phyloP scores from a whole-genome alignment of 2,888 invertebrate genomes.

The Microchrysa polita region DNA sequence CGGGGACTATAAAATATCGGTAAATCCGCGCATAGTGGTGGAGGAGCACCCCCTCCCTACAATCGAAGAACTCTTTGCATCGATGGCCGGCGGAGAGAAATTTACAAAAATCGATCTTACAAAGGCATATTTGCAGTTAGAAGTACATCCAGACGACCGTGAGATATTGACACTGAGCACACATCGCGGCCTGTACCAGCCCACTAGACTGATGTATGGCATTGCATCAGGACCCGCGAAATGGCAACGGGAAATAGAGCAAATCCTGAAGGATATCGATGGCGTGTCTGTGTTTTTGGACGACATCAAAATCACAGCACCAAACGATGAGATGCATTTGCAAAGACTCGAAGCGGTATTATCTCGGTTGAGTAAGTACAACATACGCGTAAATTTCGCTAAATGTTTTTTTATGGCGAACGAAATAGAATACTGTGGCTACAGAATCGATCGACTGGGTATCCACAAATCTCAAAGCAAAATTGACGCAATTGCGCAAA shows the following conservation, averaged over 20 bases:
- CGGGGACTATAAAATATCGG: no score
- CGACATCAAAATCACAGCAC: no score
- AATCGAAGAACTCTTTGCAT: constrained; percentile 50
- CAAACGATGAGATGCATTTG: constrained; percentile 49
- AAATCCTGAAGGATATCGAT: constrained; percentile 15
- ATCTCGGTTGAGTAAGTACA: constrained; percentile 51
- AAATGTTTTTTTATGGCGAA: constrained; percentile 55
- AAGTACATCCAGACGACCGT: constrained; percentile 51
- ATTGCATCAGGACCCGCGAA: constrained; percentile 20
- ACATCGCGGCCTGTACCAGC: not conserved
- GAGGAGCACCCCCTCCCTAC: constrained; percentile 51
- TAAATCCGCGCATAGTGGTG: no score
- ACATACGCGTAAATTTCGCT: constrained; percentile 53
- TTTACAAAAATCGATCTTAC: constrained; percentile 53
- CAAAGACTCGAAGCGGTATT: constrained; percentile 53
- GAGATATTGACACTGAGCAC: constrained; percentile 26
- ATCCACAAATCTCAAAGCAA: constrained; percentile 56
- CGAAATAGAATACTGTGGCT: constrained; percentile 55
- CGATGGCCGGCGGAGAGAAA: constrained; percentile 46
- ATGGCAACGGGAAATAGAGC: constrained; percentile 15
- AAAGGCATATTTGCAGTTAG: constrained; percentile 57
- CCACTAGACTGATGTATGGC: constrained; percentile 26
- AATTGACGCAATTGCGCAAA: constrained; percentile 55
- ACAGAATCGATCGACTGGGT: constrained; percentile 55
- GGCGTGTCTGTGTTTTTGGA: constrained; percentile 5